These are phyloP conservation scores for Sycophila sp. DNA, from an alignment of 1,140 invertebrate species.

Conservation along the genomic window DNA sequence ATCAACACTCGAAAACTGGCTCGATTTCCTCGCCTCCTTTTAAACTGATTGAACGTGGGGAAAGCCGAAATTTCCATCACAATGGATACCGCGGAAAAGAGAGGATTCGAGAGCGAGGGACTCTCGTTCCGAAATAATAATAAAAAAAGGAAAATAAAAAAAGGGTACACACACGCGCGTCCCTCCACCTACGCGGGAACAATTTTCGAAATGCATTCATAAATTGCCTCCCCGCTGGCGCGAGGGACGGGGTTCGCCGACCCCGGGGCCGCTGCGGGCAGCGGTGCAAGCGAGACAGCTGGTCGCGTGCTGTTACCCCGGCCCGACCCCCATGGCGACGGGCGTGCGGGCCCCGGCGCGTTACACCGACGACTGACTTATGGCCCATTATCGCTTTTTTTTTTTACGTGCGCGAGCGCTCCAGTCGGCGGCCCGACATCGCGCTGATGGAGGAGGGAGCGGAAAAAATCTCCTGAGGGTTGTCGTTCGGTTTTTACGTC, in stretches of 20 bases:
- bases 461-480: constrained; percentile 22
- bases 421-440: too few relatives aligned
- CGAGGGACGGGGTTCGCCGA: constrained; percentile 37
- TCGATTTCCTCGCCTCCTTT: too few relatives aligned
- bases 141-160: not conserved
- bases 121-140: not conserved
- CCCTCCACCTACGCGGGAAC: not conserved
- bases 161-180: not conserved
- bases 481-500: not conserved
- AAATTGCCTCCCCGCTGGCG: not conserved
- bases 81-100: not conserved
- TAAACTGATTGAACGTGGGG: constrained; percentile 13
- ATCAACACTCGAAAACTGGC: too few relatives aligned
- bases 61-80: constrained; percentile 6
- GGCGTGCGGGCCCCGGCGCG: constrained; percentile 29
- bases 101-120: not conserved
- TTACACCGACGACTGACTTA: constrained; percentile 9
- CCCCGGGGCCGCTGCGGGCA: constrained; percentile 31
- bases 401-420: not conserved
- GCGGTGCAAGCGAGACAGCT: constrained; percentile 46
- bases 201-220: constrained; percentile 34
- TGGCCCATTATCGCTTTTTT: not conserved
- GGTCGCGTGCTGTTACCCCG: constrained; percentile 50
- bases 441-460: not conserved
- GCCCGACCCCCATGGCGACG: constrained; percentile 47